phyloP scores from a whole-genome alignment of 2,888 invertebrate genomes.

The Drosophila koepferae region DNA sequence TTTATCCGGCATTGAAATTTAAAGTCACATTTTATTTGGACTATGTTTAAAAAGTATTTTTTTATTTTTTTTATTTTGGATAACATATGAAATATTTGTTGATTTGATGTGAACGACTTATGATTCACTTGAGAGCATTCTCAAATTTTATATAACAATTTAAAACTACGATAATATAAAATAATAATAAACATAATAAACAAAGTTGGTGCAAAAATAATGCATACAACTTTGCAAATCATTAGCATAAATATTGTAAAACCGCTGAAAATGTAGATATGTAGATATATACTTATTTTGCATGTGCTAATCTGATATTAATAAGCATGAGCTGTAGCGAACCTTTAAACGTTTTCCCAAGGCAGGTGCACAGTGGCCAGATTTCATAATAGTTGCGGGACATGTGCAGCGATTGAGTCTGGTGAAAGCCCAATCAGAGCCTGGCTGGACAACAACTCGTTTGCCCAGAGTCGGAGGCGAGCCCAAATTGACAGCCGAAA shows the following conservation, averaged over 20 bases:
- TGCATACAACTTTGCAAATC: neutral
- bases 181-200: too few relatives aligned
- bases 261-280: neutral
- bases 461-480: slow-evolving; percentile 11
- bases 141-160: neutral
- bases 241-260: neutral
- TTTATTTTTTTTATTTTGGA: neutral
- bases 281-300: neutral
- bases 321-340: neutral
- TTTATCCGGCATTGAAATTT: too few relatives aligned
- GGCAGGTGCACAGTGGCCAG: slow-evolving; percentile 23
- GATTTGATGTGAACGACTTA: neutral
- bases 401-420: slow-evolving; percentile 35
- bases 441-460: slow-evolving; percentile 46
- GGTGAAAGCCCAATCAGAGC: slow-evolving; percentile 61
- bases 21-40: neutral
- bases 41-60: neutral
- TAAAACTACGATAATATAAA: neutral
- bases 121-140: neutral
- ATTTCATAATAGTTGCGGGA: slow-evolving; percentile 56
- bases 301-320: neutral
- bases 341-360: neutral
- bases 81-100: neutral
- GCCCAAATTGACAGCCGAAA: slow-evolving; percentile 32
- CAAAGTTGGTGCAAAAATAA: neutral